Percentiles rank a stretch among this genome's conserved stretches.
Evolutionary conservation across 2,113 vertebrate species (phyloP).

Genomic region (Syngnathus typhle): DNA sequence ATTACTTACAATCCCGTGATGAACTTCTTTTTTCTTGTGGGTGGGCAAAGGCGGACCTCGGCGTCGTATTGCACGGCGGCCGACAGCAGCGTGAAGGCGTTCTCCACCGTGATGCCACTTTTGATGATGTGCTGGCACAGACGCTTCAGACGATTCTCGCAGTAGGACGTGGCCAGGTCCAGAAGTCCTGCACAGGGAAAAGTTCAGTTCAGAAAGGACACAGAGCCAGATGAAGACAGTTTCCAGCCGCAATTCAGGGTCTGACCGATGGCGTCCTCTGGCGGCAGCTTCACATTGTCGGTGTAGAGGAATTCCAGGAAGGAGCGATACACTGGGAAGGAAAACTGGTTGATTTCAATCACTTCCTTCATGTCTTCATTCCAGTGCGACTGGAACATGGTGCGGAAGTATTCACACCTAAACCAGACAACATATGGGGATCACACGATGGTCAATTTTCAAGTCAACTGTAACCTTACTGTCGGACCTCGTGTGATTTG

Average conservation of each 20-base stretch:
- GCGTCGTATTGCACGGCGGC: constrained; percentile 95
- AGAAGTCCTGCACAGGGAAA: constrained; percentile 75
- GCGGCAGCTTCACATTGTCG: constrained; percentile 84
- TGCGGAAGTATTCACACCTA: constrained; percentile 97
- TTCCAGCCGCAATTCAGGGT: not conserved
- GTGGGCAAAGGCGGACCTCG: constrained; percentile 75
- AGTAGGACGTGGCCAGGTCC: constrained; percentile 96
- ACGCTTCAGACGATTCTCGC: constrained; percentile 91
- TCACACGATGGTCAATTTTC: not conserved
- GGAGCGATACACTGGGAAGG: constrained; percentile 90
- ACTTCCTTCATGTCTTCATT: constrained; percentile 95
- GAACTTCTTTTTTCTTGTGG: not conserved
- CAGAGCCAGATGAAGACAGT: not conserved
- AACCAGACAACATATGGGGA: not conserved
- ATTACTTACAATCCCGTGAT: not conserved
- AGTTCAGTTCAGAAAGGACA: not conserved
- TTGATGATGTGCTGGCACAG: constrained; percentile 97
- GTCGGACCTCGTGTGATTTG: not conserved
- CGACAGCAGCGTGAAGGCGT: constrained; percentile 90
- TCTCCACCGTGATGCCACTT: constrained; percentile 90
- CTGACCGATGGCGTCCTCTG: constrained; percentile 96
- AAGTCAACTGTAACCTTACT: not conserved
- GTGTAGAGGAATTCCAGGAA: constrained; percentile 98
- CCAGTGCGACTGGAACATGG: constrained; percentile 99
- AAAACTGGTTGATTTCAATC: constrained; percentile 95